Evolutionary conservation across 2,113 vertebrate species (phyloP), one percentile per base, ranked within the genome.

Genomic region (Ameiurus melas): DNA sequence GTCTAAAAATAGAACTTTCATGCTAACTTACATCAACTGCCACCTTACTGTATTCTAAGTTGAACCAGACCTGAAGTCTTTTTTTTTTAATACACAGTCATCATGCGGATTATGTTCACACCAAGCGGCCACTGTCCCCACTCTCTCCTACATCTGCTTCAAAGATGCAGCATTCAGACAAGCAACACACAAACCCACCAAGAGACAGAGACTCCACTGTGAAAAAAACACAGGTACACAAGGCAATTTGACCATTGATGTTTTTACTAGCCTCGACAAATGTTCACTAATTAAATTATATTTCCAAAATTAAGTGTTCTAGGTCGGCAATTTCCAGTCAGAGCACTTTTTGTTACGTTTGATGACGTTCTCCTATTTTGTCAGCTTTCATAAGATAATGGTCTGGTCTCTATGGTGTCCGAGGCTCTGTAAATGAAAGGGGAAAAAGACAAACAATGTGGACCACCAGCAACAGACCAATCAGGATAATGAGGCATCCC

Each of bases 41-140:
- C 39, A 66, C 1, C 0, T 51, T 84, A 84, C 27, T 84, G 62
- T 30, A 25, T 84, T 20, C 47, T 47, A 66, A 62, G 60, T 13
- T 33, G 27, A 79, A 33, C 7, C 57, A 78, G 33, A 43, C 57
- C 36, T 77, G 39, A 77, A 30, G n/a, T 25, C 20, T 55, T 20
- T 85, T 27, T 85, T 27, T 85, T 36, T 89, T 85, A 91, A 96
- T 94, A 84, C 92, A 90, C 51, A 70, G 84, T 57, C 33, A 83
- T 82, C 90, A 93, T 85, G 93, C 93, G 57, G 94, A 95, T 75
- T 94, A 92, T 89, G 91, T 96, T 85, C 97, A 97, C 95, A 96
- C 93, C 94, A 97, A 98, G 92, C 93, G 95, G 91, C 97, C 97
- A 19, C 92, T 95, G 89, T 97, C 97, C 53, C 97, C 97, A 3